Evolutionary conservation across 2,888 invertebrate species (phyloP), one percentile per base, ranked within the genome.

Genomic region (Stictocephala bisonia): DNA sequence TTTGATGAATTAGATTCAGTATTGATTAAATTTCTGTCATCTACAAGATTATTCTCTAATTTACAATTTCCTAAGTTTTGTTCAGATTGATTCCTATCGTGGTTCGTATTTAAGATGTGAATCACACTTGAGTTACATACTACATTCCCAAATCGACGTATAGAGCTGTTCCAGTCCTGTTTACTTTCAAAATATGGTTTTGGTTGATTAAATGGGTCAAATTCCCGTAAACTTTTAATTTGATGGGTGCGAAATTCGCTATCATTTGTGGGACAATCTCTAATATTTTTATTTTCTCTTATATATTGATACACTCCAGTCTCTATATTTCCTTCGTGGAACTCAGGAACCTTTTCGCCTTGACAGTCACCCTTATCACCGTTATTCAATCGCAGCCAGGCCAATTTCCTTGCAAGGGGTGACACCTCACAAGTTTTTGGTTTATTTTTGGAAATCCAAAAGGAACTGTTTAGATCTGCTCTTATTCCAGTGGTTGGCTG

Each of bases 391-490:
- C 77, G 72, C 18, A 79, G 77, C 69, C 74, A 78, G 73, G 89
- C 86, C 79, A 90, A 82, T 79, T 87, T 87, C 73, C 85, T 85
- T 74, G 90, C 88, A 79, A 90, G 83, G 75, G 90, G 90, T 24
- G 90, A 89, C 26, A 89, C 85, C 72, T 76, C 76, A 68, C 76
- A 75, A n/a, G 74, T 53, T 11, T 73, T 66, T 20, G 58, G 20
- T 58, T 68, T 66, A 18, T 67, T 50, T 29, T 53, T 67, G 60
- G 74, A 29, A 9, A 40, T n/a, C 66, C 70, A 71, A 22, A 60
- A 40, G 56, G 64, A 40, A 69, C 40, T 48, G n/a, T 69, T 51
- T 24, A 26, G 40, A 27, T 58, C 48, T 24, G 22, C 11, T 15
- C 15, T 15, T 2, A 26, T 13, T 2, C 29, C 20, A 11, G 26